A percentile compares a stretch with the other conserved stretches of the same genome.
phyloP scores from a whole-genome alignment of 2,797 vertebrate genomes.

The Malacoctenus gilli region DNA sequence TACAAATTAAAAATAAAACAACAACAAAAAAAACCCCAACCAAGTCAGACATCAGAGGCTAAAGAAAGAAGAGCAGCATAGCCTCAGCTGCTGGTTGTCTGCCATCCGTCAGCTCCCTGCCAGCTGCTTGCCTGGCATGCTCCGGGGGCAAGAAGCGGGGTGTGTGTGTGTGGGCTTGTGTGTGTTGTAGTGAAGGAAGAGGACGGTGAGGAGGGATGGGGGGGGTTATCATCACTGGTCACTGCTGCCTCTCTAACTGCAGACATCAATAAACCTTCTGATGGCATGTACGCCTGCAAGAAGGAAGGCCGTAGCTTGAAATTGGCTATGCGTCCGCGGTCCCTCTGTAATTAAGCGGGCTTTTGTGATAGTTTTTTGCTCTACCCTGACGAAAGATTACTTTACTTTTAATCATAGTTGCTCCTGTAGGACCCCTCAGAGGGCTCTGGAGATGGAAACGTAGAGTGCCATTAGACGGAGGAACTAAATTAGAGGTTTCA shows the following conservation, averaged over 20 bases:
- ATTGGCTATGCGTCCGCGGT: constrained; percentile 46
- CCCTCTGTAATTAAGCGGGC: constrained; percentile 66
- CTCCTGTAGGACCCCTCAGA: constrained; percentile 57
- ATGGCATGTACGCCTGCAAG: constrained; percentile 39
- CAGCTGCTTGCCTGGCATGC: constrained; percentile 74
- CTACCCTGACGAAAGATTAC: constrained; percentile 55
- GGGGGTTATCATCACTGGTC: constrained; percentile 60
- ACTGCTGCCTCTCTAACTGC: constrained; percentile 54
- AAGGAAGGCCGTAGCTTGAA: constrained; percentile 47
- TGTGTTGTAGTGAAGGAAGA: constrained; percentile 29
- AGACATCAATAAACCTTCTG: constrained; percentile 61
- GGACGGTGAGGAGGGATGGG: too few species aligned
- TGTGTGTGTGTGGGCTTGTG: constrained; percentile 31
- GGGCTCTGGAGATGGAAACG: constrained; percentile 63
- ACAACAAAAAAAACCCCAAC: too few species aligned
- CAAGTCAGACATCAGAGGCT: constrained; percentile 35
- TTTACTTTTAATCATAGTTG: constrained; percentile 71
- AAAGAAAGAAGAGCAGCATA: constrained; percentile 45
- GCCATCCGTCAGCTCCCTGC: constrained; percentile 74
- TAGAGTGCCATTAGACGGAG: constrained; percentile 63
- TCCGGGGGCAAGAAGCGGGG: constrained; percentile 51
- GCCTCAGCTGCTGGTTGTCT: constrained; percentile 64
- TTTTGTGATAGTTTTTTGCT: constrained; percentile 54
- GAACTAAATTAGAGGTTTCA: constrained; percentile 70
- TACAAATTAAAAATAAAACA: constrained; percentile 39